Percentiles rank a stretch among this genome's conserved stretches.
Evolutionary conservation across 2,113 vertebrate species (phyloP).

Genomic region (Eolophus roseicapilla): DNA sequence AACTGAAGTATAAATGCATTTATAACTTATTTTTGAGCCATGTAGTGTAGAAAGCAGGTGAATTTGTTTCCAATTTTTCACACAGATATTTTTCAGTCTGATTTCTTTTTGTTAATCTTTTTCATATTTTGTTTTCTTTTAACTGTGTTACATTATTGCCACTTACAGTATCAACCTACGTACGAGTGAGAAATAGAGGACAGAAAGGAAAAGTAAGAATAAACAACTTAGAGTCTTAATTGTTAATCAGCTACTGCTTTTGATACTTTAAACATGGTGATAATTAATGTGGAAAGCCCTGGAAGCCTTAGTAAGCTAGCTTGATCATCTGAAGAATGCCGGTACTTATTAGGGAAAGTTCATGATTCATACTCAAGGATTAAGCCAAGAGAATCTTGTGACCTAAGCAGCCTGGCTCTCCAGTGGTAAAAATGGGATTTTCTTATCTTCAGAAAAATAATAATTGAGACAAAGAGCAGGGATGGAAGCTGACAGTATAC

Average conservation of each 20-base stretch:
- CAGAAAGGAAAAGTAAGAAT: constrained; percentile 14
- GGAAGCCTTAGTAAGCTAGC: constrained; percentile 34
- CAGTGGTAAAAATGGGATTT: constrained; percentile 58
- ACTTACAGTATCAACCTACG: background rate
- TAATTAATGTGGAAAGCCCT: constrained; percentile 48
- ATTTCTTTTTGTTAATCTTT: background rate
- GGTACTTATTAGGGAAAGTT: constrained; percentile 61
- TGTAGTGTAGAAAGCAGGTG: background rate
- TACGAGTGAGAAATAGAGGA: background rate
- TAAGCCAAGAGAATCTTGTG: constrained; percentile 63
- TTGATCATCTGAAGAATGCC: constrained; percentile 64
- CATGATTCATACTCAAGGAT: constrained; percentile 45
- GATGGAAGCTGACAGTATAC: background rate
- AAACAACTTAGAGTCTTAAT: background rate
- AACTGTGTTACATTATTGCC: background rate
- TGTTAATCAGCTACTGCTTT: constrained; percentile 35
- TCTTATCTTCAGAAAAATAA: constrained; percentile 45
- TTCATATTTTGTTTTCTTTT: background rate
- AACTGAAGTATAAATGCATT: background rate
- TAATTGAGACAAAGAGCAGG: background rate
- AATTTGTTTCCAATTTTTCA: background rate
- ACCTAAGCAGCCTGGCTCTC: constrained; percentile 54
- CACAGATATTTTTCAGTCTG: background rate
- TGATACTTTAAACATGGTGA: constrained; percentile 14
- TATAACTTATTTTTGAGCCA: background rate